phyloP scores from a whole-genome alignment of 2,113 vertebrate genomes.

The Speoplatyrhinus poulsoni region DNA sequence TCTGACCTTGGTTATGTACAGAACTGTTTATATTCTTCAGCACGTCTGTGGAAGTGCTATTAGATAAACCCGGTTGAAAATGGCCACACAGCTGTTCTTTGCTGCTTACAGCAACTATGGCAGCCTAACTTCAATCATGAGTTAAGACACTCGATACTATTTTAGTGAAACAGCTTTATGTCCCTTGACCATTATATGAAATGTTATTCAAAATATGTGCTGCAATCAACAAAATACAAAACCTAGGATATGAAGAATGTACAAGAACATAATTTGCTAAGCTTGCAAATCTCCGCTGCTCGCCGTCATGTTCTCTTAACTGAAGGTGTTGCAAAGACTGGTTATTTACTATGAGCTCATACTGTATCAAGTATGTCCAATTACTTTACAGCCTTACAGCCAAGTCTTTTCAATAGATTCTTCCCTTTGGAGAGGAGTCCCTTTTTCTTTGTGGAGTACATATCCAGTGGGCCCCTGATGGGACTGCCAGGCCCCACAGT shows the following conservation, averaged over 20 bases:
- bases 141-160: slow-evolving; percentile 35
- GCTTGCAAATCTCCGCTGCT: slow-evolving; percentile 73
- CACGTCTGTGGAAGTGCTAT: not conserved
- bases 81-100: not conserved
- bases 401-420: slow-evolving; percentile 91
- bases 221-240: slow-evolving; percentile 59
- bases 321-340: slow-evolving; percentile 24
- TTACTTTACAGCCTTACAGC: slow-evolving; percentile 84
- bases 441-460: slow-evolving; percentile 91
- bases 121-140: slow-evolving; percentile 28
- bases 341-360: slow-evolving; percentile 29
- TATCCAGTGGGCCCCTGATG: slow-evolving; percentile 86
- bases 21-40: slow-evolving; percentile 14
- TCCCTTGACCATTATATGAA: slow-evolving; percentile 40
- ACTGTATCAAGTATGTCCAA: slow-evolving; percentile 60
- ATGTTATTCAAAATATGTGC: slow-evolving; percentile 58
- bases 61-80: slow-evolving; percentile 15
- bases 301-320: slow-evolving; percentile 30
- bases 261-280: slow-evolving; percentile 63
- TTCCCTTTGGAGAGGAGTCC: slow-evolving; percentile 96
- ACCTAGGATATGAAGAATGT: slow-evolving; percentile 56
- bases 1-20: slow-evolving; percentile 3
- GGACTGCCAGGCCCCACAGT: slow-evolving; percentile 86
- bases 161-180: slow-evolving; percentile 31
- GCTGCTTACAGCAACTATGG: slow-evolving; percentile 13